phyloP scores from a whole-genome alignment of 2,888 invertebrate genomes.

The Nephrotoma flavescens region DNA sequence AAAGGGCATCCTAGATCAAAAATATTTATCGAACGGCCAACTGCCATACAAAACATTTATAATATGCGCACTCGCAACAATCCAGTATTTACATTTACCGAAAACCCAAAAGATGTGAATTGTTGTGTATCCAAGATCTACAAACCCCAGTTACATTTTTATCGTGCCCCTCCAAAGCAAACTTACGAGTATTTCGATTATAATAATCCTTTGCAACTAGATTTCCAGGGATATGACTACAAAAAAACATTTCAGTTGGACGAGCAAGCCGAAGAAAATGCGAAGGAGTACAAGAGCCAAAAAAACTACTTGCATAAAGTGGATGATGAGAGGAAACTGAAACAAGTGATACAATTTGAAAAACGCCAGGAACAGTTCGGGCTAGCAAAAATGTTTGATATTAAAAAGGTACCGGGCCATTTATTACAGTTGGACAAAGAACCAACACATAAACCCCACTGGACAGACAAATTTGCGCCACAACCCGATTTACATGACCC shows the following conservation, averaged over 20 bases:
- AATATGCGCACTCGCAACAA: slow-evolving; percentile 9
- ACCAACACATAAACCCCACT: slow-evolving; percentile 12
- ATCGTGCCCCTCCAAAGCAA: background rate
- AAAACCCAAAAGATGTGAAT: slow-evolving; percentile 3
- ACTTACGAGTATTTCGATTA: slow-evolving; percentile 20
- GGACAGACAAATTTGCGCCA: slow-evolving; percentile 3
- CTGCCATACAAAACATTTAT: slow-evolving; percentile 7
- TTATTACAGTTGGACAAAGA: slow-evolving; percentile 10
- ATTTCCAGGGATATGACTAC: slow-evolving; percentile 29
- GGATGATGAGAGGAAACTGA: slow-evolving; percentile 16
- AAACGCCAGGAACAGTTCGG: slow-evolving; percentile 19
- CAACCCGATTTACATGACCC: background rate
- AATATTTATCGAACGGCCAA: slow-evolving; percentile 6
- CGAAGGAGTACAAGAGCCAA: slow-evolving; percentile 22
- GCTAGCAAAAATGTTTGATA: background rate
- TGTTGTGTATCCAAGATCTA: background rate
- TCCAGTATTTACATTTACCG: slow-evolving; percentile 11
- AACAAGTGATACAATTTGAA: slow-evolving; percentile 17
- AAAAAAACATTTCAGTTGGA: slow-evolving; percentile 24
- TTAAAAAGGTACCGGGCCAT: slow-evolving; percentile 14
- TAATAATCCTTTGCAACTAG: slow-evolving; percentile 25
- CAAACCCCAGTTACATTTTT: background rate
- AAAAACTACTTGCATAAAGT: slow-evolving; percentile 22
- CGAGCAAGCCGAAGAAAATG: slow-evolving; percentile 25
- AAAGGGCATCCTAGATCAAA: slow-evolving; percentile 8